Evolutionary conservation across 2,113 vertebrate species (phyloP).

Genomic region (Dermatemys mawii): DNA sequence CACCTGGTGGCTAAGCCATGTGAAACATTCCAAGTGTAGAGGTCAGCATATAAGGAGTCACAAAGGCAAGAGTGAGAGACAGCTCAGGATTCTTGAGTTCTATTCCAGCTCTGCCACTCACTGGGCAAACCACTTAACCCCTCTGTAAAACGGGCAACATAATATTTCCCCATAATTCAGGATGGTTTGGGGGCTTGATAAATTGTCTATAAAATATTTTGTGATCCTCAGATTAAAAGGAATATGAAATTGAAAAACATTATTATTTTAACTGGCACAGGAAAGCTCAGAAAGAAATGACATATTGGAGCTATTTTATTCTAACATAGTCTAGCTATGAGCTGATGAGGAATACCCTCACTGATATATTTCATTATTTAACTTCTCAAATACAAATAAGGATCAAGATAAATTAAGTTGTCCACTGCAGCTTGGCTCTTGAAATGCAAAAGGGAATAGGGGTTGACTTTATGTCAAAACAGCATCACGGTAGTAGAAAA

Average conservation of each 20-base stretch:
- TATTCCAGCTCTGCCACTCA: not conserved
- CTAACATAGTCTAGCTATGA: not conserved
- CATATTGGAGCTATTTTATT: not conserved
- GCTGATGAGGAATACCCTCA: not conserved
- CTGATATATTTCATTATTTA: not conserved
- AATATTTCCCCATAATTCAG: not conserved
- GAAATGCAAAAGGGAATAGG: constrained; percentile 43
- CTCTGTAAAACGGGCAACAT: not conserved
- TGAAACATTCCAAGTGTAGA: constrained; percentile 42
- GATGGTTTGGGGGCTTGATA: not conserved
- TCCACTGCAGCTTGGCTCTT: constrained; percentile 12
- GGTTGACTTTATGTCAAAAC: constrained; percentile 53
- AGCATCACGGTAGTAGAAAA: not conserved
- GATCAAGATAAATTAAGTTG: constrained; percentile 53
- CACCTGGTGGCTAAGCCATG: not conserved
- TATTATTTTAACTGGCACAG: not conserved
- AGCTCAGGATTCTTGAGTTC: not conserved
- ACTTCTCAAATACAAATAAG: constrained; percentile 25
- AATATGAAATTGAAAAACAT: not conserved
- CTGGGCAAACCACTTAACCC: not conserved
- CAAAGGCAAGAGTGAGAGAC: not conserved
- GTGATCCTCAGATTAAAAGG: not conserved
- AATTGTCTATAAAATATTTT: not conserved
- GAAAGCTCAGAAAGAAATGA: not conserved
- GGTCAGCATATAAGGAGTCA: constrained; percentile 16